Conservation (phyloP, 2,888 invertebrate genomes). For the Rapana venosa region DNA sequence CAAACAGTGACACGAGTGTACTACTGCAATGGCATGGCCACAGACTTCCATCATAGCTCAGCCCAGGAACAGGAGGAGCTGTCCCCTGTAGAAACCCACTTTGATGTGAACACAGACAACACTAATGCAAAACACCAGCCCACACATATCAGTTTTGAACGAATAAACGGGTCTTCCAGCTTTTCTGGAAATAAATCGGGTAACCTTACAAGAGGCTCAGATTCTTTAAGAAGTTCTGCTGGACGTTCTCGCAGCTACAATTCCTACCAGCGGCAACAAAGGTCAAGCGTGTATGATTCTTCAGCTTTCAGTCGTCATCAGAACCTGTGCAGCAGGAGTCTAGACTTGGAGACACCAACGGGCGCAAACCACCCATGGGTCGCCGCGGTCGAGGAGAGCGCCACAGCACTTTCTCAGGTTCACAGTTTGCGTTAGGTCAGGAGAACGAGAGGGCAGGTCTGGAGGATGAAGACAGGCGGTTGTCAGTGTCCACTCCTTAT, state of each 20-base stretch:
- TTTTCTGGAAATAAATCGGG: neutral
- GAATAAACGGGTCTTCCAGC: neutral
- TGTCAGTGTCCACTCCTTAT: conserved; percentile 19
- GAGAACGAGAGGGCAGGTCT: neutral
- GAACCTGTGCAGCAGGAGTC: neutral
- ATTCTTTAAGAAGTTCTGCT: conserved; percentile 3
- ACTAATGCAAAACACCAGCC: neutral
- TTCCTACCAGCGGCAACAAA: conserved; percentile 5
- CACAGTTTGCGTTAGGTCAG: conserved; percentile 5
- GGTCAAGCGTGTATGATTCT: neutral
- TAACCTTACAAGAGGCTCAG: neutral
- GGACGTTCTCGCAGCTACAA: conserved; percentile 21
- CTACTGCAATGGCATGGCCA: conserved; percentile 66
- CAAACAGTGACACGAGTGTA: conserved; percentile 69
- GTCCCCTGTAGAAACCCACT: conserved; percentile 66
- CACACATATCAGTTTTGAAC: conserved; percentile 52
- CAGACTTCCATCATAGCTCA: conserved; percentile 61
- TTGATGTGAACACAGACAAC: conserved; percentile 52
- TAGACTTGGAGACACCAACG: neutral
- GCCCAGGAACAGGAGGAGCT: conserved; percentile 50
- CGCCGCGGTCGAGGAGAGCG: conserved; percentile 30
- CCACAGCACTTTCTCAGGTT: conserved; percentile 28
- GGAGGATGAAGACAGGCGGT: neutral
- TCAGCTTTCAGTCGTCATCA: neutral
- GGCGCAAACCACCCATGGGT: neutral